These are phyloP conservation scores for Chondrosia reniformis DNA, from an alignment of 37 sponge, comb jelly and placozoan species.

Conservation along the genomic window DNA sequence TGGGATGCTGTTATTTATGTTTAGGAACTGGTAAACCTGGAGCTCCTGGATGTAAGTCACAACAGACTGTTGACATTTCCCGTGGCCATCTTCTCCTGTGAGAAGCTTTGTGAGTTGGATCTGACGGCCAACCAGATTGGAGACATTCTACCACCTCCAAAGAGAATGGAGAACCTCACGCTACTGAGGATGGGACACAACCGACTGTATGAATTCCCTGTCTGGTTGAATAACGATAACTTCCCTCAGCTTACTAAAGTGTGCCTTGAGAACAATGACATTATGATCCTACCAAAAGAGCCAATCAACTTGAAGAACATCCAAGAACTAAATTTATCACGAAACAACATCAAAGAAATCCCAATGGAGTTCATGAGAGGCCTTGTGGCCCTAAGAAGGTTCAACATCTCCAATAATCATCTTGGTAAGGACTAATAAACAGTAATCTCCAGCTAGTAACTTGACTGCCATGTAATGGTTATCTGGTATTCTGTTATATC, in stretches of 20 bases:
- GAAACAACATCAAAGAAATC: slow-evolving; percentile 29
- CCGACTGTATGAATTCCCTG: neutral
- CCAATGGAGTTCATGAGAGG: slow-evolving; percentile 38
- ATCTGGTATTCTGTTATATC: neutral
- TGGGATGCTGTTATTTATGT: neutral
- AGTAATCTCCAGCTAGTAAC: neutral
- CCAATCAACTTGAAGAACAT: slow-evolving; percentile 24
- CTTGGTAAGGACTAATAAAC: slow-evolving; percentile 30
- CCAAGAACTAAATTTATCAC: slow-evolving; percentile 40
- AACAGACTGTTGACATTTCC: slow-evolving; percentile 50
- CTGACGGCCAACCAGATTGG: slow-evolving; percentile 49
- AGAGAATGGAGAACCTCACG: neutral
- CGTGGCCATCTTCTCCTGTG: slow-evolving; percentile 21
- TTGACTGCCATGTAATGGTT: neutral
- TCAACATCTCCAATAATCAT: slow-evolving; percentile 57
- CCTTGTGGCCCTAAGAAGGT: slow-evolving; percentile 29
- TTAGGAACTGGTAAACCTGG: slow-evolving; percentile 42
- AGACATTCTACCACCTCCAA: neutral
- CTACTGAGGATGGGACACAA: neutral
- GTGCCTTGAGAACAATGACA: slow-evolving; percentile 49
- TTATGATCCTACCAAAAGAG: slow-evolving; percentile 16
- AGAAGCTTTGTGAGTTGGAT: slow-evolving; percentile 32
- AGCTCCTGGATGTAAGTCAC: slow-evolving; percentile 38
- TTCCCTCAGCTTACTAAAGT: slow-evolving; percentile 40
- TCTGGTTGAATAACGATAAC: neutral